phyloP scores from a whole-genome alignment of 2,113 vertebrate species.

The Stigmatopora nigra region DNA sequence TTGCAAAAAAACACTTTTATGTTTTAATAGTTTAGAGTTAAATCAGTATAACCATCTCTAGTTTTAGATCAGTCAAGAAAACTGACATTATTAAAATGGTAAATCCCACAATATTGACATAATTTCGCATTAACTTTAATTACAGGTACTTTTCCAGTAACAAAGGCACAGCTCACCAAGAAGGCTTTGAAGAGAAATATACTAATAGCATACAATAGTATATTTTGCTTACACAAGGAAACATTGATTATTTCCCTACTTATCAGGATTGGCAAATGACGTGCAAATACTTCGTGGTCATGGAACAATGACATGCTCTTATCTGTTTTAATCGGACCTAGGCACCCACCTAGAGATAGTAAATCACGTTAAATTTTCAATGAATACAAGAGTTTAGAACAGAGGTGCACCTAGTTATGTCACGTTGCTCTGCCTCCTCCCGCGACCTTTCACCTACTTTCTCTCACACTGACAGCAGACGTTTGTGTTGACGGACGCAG shows the following conservation, averaged over 20 bases:
- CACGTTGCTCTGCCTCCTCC: background rate
- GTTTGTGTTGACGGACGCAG: conserved; percentile 10
- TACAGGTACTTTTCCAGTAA: background rate
- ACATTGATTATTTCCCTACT: background rate
- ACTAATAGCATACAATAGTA: background rate
- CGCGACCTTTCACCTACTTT: conserved; percentile 50
- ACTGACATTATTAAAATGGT: too few relatives aligned
- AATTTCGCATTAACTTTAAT: background rate
- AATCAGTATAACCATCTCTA: too few relatives aligned
- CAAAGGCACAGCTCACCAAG: conserved; percentile 1
- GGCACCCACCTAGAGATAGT: background rate
- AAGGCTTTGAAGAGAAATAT: background rate
- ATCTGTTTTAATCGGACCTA: background rate
- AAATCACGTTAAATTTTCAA: background rate
- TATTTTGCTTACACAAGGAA: background rate
- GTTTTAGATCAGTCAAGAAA: too few relatives aligned
- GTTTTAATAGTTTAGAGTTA: too few relatives aligned
- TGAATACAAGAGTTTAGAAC: background rate
- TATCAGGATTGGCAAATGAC: background rate
- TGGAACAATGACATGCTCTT: background rate
- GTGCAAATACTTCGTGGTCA: background rate
- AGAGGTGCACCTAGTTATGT: conserved; percentile 9
- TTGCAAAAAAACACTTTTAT: too few relatives aligned
- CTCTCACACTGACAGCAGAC: conserved; percentile 7
- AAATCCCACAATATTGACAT: background rate